Percentiles rank a stretch among this genome's conserved stretches.
Conservation (phyloP, 2,888 invertebrate species). For the Agrotis exclamationis region DNA sequence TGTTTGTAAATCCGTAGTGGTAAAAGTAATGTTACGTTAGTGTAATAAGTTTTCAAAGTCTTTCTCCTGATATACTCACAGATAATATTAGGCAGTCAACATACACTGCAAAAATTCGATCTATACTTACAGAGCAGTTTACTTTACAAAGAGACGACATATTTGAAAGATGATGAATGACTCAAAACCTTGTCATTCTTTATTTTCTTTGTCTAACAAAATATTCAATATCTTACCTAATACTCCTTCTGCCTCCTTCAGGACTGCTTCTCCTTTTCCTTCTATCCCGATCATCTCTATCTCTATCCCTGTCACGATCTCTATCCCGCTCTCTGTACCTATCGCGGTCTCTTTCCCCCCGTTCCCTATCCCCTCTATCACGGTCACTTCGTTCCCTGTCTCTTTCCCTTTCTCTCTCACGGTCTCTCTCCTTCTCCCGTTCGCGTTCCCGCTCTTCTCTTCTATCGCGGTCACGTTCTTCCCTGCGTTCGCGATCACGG, state of each 20-base stretch:
- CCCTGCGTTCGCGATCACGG: constrained; percentile 75
- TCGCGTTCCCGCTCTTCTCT: constrained; percentile 74
- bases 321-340: constrained; percentile 73
- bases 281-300: constrained; percentile 82
- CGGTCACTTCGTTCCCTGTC: constrained; percentile 77
- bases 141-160: too few relatives aligned
- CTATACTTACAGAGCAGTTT: too few relatives aligned
- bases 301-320: constrained; percentile 78
- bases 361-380: constrained; percentile 73
- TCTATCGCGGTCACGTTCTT: constrained; percentile 75
- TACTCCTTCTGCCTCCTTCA: constrained; percentile 86
- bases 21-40: too few relatives aligned
- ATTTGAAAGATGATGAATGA: too few relatives aligned
- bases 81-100: too few relatives aligned
- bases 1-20: not conserved
- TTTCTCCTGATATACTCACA: too few relatives aligned
- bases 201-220: too few relatives aligned
- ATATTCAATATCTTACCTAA: constrained; percentile 74
- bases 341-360: constrained; percentile 77
- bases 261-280: constrained; percentile 86
- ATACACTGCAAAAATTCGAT: too few relatives aligned
- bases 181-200: too few relatives aligned
- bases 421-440: constrained; percentile 77
- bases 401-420: constrained; percentile 74
- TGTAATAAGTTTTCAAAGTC: too few relatives aligned